Evolutionary conservation across 2,888 invertebrate species (phyloP).

Genomic region (Nomada goodeniana): DNA sequence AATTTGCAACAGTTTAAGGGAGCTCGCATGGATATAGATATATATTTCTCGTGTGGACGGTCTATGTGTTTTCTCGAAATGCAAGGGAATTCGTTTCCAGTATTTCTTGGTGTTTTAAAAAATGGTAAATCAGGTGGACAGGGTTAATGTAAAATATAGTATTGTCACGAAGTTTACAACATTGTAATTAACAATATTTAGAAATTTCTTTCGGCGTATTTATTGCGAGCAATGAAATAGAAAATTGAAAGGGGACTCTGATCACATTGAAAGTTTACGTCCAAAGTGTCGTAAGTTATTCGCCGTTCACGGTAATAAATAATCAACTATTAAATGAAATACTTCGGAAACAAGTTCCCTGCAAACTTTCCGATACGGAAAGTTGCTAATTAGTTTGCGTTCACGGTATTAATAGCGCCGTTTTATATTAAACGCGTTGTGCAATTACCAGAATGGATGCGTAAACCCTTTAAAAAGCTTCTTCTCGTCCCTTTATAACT

Average conservation of each 20-base stretch:
- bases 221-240: neutral
- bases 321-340: neutral
- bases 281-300: neutral
- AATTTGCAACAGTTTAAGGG: neutral
- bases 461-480: neutral
- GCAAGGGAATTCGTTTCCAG: no score
- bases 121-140: no score
- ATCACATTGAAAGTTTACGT: neutral
- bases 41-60: no score
- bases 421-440: neutral
- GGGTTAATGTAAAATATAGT: no score
- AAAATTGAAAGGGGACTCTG: neutral
- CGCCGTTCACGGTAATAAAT: neutral
- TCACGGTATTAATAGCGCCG: neutral
- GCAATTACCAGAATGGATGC: neutral
- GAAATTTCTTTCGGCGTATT: neutral
- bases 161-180: no score
- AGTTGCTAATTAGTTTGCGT: conserved; percentile 9
- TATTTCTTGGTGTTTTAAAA: no score
- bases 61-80: no score
- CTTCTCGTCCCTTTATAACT: neutral
- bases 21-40: neutral
- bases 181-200: no score
- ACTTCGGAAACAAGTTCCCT: conserved; percentile 1
- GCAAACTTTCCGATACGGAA: neutral